Conservation (phyloP, 2,113 vertebrate genomes). For the Trichechus manatus region DNA sequence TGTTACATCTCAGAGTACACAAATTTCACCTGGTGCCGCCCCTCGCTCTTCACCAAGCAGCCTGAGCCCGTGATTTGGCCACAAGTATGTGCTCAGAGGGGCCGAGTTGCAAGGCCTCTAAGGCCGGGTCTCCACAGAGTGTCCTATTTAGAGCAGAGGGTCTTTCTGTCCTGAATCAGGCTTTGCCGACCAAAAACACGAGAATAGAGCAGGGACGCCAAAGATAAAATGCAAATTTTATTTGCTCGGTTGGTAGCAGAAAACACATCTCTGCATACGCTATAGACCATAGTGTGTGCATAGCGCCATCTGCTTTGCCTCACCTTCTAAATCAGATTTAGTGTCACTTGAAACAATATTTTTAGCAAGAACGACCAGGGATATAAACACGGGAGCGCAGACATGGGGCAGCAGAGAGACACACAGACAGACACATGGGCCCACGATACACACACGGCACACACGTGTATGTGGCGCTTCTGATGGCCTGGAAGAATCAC, state of each 20-base stretch:
- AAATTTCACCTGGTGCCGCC: conserved; percentile 68
- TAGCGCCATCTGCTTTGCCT: not conserved
- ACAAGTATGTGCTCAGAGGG: conserved; percentile 29
- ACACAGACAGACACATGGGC: conserved; percentile 32
- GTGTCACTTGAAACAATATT: not conserved
- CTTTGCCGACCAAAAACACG: not conserved
- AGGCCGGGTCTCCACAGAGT: not conserved
- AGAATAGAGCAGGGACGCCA: not conserved
- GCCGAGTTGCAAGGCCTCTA: not conserved
- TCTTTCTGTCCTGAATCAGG: not conserved
- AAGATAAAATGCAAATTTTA: conserved; percentile 39
- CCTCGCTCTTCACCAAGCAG: not conserved
- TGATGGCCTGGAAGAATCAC: not conserved
- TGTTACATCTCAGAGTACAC: conserved; percentile 85
- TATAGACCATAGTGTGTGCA: not conserved
- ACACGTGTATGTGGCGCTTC: not conserved
- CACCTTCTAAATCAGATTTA: not conserved
- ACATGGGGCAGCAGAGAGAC: not conserved
- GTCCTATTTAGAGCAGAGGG: not conserved
- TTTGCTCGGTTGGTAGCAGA: conserved; percentile 58
- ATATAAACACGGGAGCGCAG: not conserved
- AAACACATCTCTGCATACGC: conserved; percentile 70
- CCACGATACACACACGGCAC: not conserved
- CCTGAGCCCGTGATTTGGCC: conserved; percentile 46
- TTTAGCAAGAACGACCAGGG: not conserved